Evolutionary conservation across 2,113 vertebrate genomes (phyloP), one percentile per base, ranked within the genome.

Genomic region (Cyprinodon brontotheroides): DNA sequence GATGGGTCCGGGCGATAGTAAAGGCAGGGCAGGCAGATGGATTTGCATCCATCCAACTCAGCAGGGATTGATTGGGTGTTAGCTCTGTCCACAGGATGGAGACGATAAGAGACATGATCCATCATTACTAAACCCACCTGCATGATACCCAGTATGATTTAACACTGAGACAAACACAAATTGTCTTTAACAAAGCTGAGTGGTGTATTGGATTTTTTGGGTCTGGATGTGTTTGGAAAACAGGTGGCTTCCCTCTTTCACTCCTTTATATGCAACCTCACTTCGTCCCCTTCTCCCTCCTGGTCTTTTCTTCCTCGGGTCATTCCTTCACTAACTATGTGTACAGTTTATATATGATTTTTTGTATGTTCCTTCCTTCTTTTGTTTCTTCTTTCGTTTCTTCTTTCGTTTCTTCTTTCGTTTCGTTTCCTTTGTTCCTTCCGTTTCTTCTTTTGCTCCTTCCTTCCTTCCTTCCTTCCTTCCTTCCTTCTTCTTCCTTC

Each of bases 1-100:
- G 82, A 87, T 84, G 63, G 74, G 72, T 68, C 17, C 47, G 5
- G 22, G 64, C 29, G 89, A 91, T 90, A 85, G 88, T 39, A 15
- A 63, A 64, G 81, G 81, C 87, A 88, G 83, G 68, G 79, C 81
- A 36, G 80, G 68, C 53, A 72, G 62, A 47, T 29, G 59, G 61
- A 43, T 74, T 82, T 78, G 14, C 82, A 68, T 77, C 82, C 79
- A 72, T 72, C 61, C 74, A 65, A 86, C 83, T 76, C 77, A 72
- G 84, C 89, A 92, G 82, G 65, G 77, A 93, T 82, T 84, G 91
- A 93, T 91, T 78, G 72, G 73, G 67, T 76, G 82, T 68, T 65
- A 77, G 81, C 57, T 85, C 72, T 69, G 71, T 76, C 36, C 74
- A 74, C 72, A 76, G 80, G 81, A 87, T 80, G 70, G 40, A 66